Conservation (phyloP, 2,797 vertebrate genomes). For the Salarias fasciatus region DNA sequence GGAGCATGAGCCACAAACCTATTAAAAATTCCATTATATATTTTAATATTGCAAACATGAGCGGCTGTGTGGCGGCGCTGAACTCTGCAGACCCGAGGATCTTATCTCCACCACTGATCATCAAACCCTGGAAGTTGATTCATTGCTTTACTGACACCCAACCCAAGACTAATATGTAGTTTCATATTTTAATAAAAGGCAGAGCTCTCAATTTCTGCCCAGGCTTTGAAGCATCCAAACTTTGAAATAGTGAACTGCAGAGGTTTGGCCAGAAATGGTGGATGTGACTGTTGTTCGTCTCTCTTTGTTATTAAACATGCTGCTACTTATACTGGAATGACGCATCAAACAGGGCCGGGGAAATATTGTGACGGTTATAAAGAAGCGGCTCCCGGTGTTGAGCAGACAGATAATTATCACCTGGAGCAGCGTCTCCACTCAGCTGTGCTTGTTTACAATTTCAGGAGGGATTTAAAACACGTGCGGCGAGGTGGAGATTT, state of each 20-base stretch:
- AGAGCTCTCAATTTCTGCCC: not conserved
- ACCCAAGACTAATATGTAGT: not conserved
- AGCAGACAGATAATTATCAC: not conserved
- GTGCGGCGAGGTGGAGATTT: too few species aligned
- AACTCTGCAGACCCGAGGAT: constrained; percentile 1
- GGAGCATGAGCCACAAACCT: constrained; percentile 25
- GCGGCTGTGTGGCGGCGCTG: constrained; percentile 8
- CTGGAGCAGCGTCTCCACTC: not conserved
- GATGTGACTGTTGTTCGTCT: not conserved
- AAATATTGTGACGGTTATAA: not conserved
- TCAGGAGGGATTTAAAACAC: too few species aligned
- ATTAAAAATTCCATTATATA: constrained; percentile 35
- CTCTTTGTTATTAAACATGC: not conserved
- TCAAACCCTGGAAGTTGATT: constrained; percentile 6
- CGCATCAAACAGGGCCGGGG: not conserved
- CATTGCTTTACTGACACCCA: not conserved
- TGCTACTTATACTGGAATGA: not conserved
- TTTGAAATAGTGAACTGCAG: not conserved
- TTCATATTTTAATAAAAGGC: constrained; percentile 1
- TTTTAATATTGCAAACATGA: constrained; percentile 17
- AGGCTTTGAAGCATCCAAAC: not conserved
- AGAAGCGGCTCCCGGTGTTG: too few species aligned
- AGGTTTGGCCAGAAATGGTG: too few species aligned
- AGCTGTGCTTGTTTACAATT: not conserved
- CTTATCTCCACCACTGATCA: not conserved